These are phyloP conservation scores for Hecatera dysodea DNA, from an alignment of 2,888 invertebrate genomes.

Conservation along the genomic window DNA sequence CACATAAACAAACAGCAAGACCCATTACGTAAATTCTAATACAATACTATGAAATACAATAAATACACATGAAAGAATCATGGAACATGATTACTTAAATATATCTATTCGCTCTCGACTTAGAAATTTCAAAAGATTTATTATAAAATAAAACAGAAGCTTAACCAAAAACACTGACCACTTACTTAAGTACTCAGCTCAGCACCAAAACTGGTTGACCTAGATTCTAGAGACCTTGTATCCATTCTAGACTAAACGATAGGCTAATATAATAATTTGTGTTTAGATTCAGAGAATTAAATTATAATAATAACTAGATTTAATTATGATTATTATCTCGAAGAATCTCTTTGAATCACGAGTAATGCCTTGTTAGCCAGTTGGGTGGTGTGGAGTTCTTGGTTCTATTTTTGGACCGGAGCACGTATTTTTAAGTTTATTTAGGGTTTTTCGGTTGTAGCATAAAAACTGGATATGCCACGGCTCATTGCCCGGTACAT, in stretches of 20 bases:
- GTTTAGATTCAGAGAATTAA: constrained; percentile 36
- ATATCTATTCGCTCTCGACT: too few species aligned
- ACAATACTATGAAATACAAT: too few species aligned
- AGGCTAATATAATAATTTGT: constrained; percentile 37
- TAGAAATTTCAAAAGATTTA: too few species aligned
- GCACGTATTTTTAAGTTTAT: too few species aligned
- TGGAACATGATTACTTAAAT: too few species aligned
- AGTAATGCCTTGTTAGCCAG: not conserved
- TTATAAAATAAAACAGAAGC: constrained; percentile 8
- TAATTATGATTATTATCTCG: not conserved
- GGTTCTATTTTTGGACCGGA: too few species aligned
- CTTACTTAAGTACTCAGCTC: constrained; percentile 14
- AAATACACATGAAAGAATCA: too few species aligned
- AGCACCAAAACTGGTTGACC: constrained; percentile 67
- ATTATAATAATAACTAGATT: constrained; percentile 16
- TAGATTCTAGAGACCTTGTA: constrained; percentile 71
- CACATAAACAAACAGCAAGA: too few species aligned
- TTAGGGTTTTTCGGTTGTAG: not conserved
- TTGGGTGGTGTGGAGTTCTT: not conserved
- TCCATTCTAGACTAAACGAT: constrained; percentile 58
- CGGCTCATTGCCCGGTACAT: too few species aligned
- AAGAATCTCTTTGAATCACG: not conserved
- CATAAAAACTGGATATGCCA: too few species aligned
- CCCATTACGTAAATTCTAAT: too few species aligned
- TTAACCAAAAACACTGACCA: constrained; percentile 15